Base-by-base conservation (phyloP, 1,140 invertebrate species). In the Reticulitermes speratus region DNA sequence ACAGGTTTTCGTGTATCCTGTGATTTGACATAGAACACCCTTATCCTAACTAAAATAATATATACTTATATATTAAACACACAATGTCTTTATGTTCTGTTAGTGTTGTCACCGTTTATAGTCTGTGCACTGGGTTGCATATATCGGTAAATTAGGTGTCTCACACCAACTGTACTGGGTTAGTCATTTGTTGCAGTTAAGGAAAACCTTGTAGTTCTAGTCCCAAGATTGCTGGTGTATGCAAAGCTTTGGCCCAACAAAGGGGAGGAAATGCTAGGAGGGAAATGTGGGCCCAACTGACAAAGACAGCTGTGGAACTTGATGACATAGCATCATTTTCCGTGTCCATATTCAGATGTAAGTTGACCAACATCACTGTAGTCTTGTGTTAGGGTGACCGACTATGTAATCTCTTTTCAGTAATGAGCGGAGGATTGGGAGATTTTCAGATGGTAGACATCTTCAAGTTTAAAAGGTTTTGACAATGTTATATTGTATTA, bases 131-230 rank as follows among this genome's bases (percentile, higher is more conserved):
- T 84, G 45, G 83, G 83, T 52, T 84, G 83, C 65, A 30, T 75
- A 16, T 84, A 84, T 84, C 52, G 30, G 30, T 52, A n/a, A 84
- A 84, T 59, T 84, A 84, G 83, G 83, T 84, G 83, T 84, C 45
- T 44, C 59, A 69, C 82, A 86, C 30, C 81, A 23, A 81, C 52
- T 85, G 85, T 86, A 86, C 83, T 86, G 84, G 23, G 52, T 86
- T 86, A 86, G 86, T 55, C 81, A 86, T 86, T 86, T 86, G 86
- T 86, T 86, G 81, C 86, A 86, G 86, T 86, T 82, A 84, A 84
- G 7, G 30, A 21, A 44, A 84, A 84, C 11, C 83, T 52, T 84
- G 44, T 84, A 84, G 83, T 52, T 84, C 83, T 84, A 84, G 83
- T 84, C 83, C 48, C 52, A 30, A 25, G 83, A 48, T 30, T 30